Evolutionary conservation across 2,888 invertebrate species (phyloP).

Genomic region (Octonoba sinensis): DNA sequence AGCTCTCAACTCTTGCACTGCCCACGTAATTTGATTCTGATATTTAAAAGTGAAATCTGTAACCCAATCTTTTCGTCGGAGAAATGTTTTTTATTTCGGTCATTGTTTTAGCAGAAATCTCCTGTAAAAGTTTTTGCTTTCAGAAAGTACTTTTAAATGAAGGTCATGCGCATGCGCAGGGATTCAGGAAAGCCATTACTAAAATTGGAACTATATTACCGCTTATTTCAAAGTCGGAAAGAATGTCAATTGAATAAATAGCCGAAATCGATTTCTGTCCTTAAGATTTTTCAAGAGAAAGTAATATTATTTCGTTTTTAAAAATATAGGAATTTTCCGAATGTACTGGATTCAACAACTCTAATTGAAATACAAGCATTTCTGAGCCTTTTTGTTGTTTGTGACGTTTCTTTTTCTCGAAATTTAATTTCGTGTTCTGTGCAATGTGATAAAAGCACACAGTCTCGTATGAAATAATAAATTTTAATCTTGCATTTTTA

Average conservation of each 20-base stretch:
- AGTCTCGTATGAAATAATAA: no score
- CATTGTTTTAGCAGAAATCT: background rate
- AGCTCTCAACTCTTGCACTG: no score
- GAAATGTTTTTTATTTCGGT: slow-evolving; percentile 1
- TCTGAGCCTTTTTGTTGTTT: no score
- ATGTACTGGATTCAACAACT: no score
- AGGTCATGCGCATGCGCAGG: slow-evolving; percentile 3
- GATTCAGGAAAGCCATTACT: slow-evolving; percentile 36
- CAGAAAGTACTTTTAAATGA: slow-evolving; percentile 18
- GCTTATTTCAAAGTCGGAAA: slow-evolving; percentile 1
- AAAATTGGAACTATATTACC: slow-evolving; percentile 39
- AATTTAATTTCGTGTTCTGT: no score
- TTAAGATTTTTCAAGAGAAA: no score
- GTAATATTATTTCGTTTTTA: no score
- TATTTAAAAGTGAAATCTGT: slow-evolving; percentile 38
- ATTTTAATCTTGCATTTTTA: no score
- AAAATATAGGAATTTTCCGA: no score
- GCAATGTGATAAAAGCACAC: no score
- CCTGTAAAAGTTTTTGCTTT: slow-evolving; percentile 14
- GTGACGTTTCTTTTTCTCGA: no score
- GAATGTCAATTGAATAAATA: slow-evolving; percentile 39
- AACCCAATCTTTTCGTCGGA: background rate
- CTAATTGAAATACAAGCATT: no score
- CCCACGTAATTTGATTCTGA: slow-evolving; percentile 1
- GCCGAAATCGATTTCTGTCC: slow-evolving; percentile 1